Evolutionary conservation across 2,888 invertebrate species (phyloP).

Genomic region (Brachyptera risi): DNA sequence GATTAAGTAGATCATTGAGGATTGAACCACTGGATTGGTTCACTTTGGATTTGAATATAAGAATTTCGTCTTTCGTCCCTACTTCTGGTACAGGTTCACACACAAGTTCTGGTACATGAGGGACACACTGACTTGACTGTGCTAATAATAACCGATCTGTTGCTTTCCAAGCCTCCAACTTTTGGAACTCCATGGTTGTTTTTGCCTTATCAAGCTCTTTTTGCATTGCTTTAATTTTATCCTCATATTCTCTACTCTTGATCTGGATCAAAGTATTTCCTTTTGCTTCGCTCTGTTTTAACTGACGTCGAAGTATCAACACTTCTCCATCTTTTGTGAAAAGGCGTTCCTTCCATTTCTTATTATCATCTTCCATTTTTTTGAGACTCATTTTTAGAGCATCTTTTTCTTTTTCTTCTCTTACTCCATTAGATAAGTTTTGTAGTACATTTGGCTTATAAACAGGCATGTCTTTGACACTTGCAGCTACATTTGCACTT

Average conservation of each 20-base stretch:
- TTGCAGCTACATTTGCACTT: neutral
- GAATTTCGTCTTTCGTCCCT: neutral
- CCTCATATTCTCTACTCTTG: neutral
- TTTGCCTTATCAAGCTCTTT: conserved; percentile 11
- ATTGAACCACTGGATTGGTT: neutral
- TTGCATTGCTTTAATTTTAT: conserved; percentile 1
- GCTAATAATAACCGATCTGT: neutral
- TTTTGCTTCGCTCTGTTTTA: conserved; percentile 1
- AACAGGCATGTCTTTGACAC: no score
- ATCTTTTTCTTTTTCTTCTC: neutral
- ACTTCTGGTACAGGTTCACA: neutral
- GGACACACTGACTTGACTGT: neutral
- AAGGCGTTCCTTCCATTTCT: conserved; percentile 10
- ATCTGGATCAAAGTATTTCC: neutral
- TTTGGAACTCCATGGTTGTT: conserved; percentile 9
- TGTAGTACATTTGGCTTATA: no score
- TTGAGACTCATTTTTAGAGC: neutral
- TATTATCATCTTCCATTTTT: conserved; percentile 2
- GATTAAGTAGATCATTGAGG: neutral
- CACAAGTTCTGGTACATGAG: no score
- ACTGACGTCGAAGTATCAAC: conserved; percentile 5
- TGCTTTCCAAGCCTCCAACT: conserved; percentile 7
- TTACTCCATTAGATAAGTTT: no score
- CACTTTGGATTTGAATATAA: neutral
- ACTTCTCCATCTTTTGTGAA: conserved; percentile 20